Percentiles rank a stretch among this genome's conserved stretches.
phyloP scores from a whole-genome alignment of 2,113 vertebrate genomes.

The Pyrgilauda ruficollis region DNA sequence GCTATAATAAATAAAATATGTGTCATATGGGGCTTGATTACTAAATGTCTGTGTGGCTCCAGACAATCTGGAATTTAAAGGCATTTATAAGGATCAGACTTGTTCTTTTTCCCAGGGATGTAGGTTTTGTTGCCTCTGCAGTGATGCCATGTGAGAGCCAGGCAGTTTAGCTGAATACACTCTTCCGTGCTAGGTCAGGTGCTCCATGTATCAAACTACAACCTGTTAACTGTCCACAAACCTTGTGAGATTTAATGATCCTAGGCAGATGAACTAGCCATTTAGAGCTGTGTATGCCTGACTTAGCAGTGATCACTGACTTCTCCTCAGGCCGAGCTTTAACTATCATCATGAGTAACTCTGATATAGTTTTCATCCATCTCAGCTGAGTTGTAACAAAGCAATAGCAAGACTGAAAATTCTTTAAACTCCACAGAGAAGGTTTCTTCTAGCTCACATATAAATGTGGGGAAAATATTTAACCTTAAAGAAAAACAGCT shows the following conservation, averaged over 20 bases:
- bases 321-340: neutral
- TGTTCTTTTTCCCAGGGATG: neutral
- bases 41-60: neutral
- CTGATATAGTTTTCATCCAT: neutral
- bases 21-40: neutral
- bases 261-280: neutral
- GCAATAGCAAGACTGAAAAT: neutral
- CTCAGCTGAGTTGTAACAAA: neutral
- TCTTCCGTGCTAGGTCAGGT: neutral
- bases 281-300: neutral
- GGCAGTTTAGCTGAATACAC: neutral
- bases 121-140: neutral
- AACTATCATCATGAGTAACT: neutral
- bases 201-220: neutral
- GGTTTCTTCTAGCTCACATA: neutral
- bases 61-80: neutral
- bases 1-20: neutral
- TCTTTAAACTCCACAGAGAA: neutral
- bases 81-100: neutral
- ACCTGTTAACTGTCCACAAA: neutral
- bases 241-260: neutral
- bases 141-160: neutral
- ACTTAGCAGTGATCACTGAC: neutral
- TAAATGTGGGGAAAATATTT: neutral
- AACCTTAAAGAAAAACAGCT: neutral